Conservation (phyloP, 1,140 invertebrate species). For the Aphis craccivora region DNA sequence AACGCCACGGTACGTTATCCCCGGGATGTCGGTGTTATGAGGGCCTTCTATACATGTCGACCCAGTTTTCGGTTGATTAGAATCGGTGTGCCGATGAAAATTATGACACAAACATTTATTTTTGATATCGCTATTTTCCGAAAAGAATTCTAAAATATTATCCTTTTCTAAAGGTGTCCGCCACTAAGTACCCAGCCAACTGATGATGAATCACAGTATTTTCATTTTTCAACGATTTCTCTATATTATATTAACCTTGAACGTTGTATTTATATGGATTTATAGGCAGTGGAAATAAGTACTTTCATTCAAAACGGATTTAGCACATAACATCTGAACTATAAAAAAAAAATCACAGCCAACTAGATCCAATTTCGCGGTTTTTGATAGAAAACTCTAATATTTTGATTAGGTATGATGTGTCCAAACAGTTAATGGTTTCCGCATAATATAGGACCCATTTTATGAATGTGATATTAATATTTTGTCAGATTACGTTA, state of each 20-base stretch:
- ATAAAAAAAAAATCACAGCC: neutral
- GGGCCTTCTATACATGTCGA: conserved; percentile 21
- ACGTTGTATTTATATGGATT: conserved; percentile 11
- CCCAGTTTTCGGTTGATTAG: conserved; percentile 57
- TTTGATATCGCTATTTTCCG: conserved; percentile 38
- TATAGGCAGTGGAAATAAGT: neutral
- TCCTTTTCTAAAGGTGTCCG: conserved; percentile 21
- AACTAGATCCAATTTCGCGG: neutral
- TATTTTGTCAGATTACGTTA: neutral
- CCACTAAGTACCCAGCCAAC: neutral
- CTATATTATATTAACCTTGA: conserved; percentile 41
- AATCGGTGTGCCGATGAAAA: conserved; percentile 51
- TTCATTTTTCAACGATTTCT: conserved; percentile 51
- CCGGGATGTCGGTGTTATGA: conserved; percentile 28
- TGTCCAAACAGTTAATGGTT: neutral
- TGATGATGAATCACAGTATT: conserved; percentile 20
- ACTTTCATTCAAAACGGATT: conserved; percentile 41
- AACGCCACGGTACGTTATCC: conserved; percentile 55
- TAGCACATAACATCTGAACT: conserved; percentile 10
- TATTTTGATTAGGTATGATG: neutral
- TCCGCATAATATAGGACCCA: neutral
- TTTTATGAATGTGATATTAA: neutral
- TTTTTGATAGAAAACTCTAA: neutral
- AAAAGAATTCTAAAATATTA: conserved; percentile 22
- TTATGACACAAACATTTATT: conserved; percentile 35